phyloP scores from a whole-genome alignment of 2,113 vertebrate genomes.

The Asarcornis scutulata region DNA sequence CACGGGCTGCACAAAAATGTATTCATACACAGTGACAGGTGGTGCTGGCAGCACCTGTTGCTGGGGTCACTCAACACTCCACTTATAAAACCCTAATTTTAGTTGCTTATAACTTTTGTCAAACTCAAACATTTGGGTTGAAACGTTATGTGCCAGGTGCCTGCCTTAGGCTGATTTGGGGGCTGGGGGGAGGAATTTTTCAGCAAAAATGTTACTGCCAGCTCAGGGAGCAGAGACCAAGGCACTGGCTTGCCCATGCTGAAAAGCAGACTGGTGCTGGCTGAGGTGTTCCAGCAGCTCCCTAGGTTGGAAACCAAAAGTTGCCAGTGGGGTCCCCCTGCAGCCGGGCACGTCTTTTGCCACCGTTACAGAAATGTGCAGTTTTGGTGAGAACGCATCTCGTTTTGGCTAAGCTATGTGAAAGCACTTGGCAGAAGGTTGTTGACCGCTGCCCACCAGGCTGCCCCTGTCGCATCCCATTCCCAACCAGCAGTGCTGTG shows the following conservation, averaged over 20 bases:
- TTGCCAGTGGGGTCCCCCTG: neutral
- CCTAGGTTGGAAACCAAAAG: neutral
- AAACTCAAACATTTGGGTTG: slow-evolving; percentile 61
- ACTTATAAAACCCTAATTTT: slow-evolving; percentile 61
- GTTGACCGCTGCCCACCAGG: neutral
- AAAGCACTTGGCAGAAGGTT: neutral
- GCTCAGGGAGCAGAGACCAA: neutral
- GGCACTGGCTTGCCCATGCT: slow-evolving; percentile 1
- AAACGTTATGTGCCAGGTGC: slow-evolving; percentile 68
- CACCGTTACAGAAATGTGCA: neutral
- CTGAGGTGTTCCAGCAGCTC: slow-evolving; percentile 9
- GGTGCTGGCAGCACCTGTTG: slow-evolving; percentile 59
- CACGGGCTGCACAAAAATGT: slow-evolving; percentile 14
- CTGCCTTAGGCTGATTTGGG: slow-evolving; percentile 59
- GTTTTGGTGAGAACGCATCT: neutral
- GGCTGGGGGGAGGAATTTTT: slow-evolving; percentile 37
- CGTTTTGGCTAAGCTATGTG: neutral
- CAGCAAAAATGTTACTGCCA: slow-evolving; percentile 28
- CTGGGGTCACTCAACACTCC: slow-evolving; percentile 55
- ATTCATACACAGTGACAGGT: slow-evolving; percentile 54
- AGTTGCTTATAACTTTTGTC: slow-evolving; percentile 68
- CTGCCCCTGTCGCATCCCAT: neutral
- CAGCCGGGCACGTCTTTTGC: neutral
- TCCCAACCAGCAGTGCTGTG: neutral
- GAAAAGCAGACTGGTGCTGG: neutral